Evolutionary conservation across 2,888 invertebrate genomes (phyloP).

Genomic region (Bhutanitis thaidina): DNA sequence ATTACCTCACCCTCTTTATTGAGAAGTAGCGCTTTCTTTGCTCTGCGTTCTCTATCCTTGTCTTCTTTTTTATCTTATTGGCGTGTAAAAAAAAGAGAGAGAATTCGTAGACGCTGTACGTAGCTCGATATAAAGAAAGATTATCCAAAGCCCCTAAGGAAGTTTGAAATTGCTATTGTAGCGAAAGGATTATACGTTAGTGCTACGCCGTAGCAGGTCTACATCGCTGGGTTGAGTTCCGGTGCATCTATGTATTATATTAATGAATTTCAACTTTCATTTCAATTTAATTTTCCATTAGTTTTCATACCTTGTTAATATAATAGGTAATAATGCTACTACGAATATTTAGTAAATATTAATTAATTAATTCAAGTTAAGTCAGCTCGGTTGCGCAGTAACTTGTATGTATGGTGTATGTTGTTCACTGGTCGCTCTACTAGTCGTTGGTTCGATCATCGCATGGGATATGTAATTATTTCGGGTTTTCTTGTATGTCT

Average conservation of each 20-base stretch:
- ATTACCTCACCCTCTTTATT: conserved; percentile 76
- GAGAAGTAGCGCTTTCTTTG: conserved; percentile 69
- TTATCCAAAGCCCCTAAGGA: conserved; percentile 81
- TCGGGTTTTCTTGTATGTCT: no score
- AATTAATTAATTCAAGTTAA: no score
- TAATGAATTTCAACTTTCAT: not conserved
- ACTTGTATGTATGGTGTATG: no score
- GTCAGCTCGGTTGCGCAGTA: no score
- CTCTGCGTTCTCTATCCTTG: conserved; percentile 41
- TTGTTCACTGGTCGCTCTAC: no score
- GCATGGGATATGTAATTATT: no score
- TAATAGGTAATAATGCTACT: no score
- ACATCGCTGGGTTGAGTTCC: conserved; percentile 47
- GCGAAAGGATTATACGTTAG: conserved; percentile 81
- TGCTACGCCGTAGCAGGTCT: conserved; percentile 74
- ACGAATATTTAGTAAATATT: no score
- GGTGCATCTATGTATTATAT: conserved; percentile 16
- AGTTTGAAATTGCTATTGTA: conserved; percentile 82
- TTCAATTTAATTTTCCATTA: no score
- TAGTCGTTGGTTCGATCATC: no score
- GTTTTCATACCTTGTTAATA: no score
- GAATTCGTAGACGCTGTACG: conserved; percentile 54
- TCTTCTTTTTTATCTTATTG: conserved; percentile 27
- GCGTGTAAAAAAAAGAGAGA: conserved; percentile 40
- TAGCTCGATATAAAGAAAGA: conserved; percentile 80